Conservation (phyloP, 2,113 vertebrate genomes). For the Aix galericulata region DNA sequence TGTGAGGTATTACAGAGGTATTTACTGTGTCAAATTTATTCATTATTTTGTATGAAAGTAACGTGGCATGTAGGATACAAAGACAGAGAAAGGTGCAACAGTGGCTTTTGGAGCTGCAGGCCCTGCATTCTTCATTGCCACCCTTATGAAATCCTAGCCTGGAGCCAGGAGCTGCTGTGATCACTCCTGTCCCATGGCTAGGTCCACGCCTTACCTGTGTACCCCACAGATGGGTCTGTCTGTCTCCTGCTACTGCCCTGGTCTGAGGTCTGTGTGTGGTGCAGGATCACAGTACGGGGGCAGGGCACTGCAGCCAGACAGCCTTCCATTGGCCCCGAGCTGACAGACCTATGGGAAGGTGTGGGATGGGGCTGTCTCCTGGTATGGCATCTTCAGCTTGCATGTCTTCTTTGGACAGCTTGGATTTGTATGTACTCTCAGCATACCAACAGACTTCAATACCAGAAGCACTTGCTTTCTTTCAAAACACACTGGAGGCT, state of each 20-base stretch:
- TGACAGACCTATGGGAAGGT: neutral
- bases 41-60: neutral
- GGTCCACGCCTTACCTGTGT: neutral
- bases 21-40: neutral
- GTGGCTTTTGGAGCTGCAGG: neutral
- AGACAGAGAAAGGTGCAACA: neutral
- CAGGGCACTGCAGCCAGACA: neutral
- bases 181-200: neutral
- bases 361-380: neutral
- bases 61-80: neutral
- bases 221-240: neutral
- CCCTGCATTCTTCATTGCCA: neutral
- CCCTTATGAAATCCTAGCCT: neutral
- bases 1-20: neutral
- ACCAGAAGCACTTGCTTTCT: neutral
- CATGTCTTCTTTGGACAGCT: neutral
- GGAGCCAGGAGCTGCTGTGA: neutral
- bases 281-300: neutral
- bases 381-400: neutral
- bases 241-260: neutral
- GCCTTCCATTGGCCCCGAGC: neutral
- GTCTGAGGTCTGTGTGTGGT: neutral
- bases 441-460: fast-evolving
- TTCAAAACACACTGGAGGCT: neutral
- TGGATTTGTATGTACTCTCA: neutral